phyloP scores from a whole-genome alignment of 2,113 vertebrate genomes.

The Gobius niger region DNA sequence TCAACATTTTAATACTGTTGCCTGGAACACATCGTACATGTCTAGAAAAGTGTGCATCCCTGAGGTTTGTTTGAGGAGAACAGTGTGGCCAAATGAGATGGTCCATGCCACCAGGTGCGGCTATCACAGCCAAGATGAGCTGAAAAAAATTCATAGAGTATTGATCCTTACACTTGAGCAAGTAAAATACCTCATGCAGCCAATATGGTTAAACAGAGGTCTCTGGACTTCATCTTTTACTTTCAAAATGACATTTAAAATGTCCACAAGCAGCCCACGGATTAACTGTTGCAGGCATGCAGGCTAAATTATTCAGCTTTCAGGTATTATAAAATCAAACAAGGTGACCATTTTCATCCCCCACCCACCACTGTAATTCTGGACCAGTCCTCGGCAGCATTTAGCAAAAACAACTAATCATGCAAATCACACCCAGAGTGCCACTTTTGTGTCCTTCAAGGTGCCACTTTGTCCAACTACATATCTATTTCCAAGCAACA shows the following conservation, averaged over 20 bases:
- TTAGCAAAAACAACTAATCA: conserved; percentile 62
- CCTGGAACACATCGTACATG: not conserved
- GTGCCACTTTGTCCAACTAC: conserved; percentile 21
- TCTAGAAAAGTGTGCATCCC: conserved; percentile 38
- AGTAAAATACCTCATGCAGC: conserved; percentile 68
- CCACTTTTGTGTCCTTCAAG: conserved; percentile 55
- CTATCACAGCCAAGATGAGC: conserved; percentile 54
- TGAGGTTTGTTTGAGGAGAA: conserved; percentile 42
- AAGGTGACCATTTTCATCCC: conserved; percentile 24
- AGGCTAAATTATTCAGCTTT: conserved; percentile 3
- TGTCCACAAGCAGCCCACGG: not conserved
- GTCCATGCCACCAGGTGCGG: conserved; percentile 50
- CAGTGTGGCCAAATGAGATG: conserved; percentile 52
- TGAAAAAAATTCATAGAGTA: conserved; percentile 79
- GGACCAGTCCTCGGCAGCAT: conserved; percentile 29
- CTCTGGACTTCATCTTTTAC: not conserved
- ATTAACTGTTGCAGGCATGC: conserved; percentile 21
- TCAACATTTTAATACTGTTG: conserved; percentile 8
- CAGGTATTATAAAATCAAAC: conserved; percentile 1
- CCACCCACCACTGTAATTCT: conserved; percentile 45
- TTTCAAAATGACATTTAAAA: conserved; percentile 10
- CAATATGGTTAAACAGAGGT: conserved; percentile 53
- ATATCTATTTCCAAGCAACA: conserved; percentile 14
- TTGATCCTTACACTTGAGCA: conserved; percentile 66
- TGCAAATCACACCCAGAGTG: conserved; percentile 58